Evolutionary conservation across 2,888 invertebrate species (phyloP).

Genomic region (Sycophila texana): DNA sequence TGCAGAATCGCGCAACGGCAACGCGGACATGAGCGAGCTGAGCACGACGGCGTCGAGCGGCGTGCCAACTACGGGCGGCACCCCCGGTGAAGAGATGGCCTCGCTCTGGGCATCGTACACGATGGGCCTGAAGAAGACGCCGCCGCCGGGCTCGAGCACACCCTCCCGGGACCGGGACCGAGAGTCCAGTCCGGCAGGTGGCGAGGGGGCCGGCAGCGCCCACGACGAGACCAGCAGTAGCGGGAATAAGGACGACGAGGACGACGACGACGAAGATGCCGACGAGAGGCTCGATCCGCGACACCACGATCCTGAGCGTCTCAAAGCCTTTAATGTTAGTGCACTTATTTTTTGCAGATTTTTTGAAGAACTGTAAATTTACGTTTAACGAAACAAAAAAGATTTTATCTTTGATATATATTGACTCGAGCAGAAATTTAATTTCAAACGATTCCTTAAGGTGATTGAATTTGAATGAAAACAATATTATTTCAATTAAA

Average conservation of each 20-base stretch:
- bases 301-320: constrained; percentile 92
- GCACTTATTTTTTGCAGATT: neutral
- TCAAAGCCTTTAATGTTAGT: constrained; percentile 96
- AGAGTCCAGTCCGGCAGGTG: constrained; percentile 83
- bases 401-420: no score
- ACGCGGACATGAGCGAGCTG: constrained; percentile 69
- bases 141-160: constrained; percentile 66
- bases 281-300: constrained; percentile 94
- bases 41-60: constrained; percentile 20
- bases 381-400: neutral
- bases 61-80: constrained; percentile 77
- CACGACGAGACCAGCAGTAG: constrained; percentile 94
- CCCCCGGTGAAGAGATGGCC: constrained; percentile 83
- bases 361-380: neutral
- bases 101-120: constrained; percentile 93
- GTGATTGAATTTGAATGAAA: no score
- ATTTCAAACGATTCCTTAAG: no score
- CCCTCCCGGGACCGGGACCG: constrained; percentile 74
- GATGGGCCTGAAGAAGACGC: constrained; percentile 81
- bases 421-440: no score
- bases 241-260: constrained; percentile 90
- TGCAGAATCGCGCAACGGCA: constrained; percentile 73
- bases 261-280: constrained; percentile 92
- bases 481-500: no score
- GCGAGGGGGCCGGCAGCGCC: constrained; percentile 81